Conservation (phyloP, 2,888 invertebrate species). For the Erebia palarica region DNA sequence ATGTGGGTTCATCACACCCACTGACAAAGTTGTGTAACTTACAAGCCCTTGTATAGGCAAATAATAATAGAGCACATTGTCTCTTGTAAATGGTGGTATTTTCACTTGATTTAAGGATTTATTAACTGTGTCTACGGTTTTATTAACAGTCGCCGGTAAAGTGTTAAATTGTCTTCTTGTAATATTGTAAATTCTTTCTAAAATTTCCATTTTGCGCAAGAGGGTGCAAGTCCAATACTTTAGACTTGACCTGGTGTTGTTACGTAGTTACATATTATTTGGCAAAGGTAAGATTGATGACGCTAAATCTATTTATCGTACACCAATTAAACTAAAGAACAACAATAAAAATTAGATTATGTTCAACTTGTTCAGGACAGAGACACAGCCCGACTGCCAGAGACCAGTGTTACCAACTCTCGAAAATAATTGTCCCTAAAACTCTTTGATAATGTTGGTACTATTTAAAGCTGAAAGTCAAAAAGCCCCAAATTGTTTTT, state of each 20-base stretch:
- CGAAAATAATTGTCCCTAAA: too few species aligned
- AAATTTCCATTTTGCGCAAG: constrained; percentile 62
- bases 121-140: constrained; percentile 65
- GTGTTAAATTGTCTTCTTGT: constrained; percentile 57
- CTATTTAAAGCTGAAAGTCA: too few species aligned
- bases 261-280: constrained; percentile 73
- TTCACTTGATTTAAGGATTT: constrained; percentile 67
- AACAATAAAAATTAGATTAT: too few species aligned
- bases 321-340: too few species aligned
- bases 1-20: constrained; percentile 93
- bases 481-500: too few species aligned
- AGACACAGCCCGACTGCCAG: too few species aligned
- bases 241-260: constrained; percentile 44
- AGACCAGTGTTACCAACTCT: too few species aligned
- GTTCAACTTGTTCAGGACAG: too few species aligned
- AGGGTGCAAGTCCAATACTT: constrained; percentile 26
- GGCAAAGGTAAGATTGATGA: constrained; percentile 64
- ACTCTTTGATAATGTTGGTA: too few species aligned
- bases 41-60: constrained; percentile 88
- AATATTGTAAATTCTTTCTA: constrained; percentile 66
- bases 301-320: constrained; percentile 50
- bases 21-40: constrained; percentile 89
- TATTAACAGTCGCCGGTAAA: constrained; percentile 62
- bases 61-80: constrained; percentile 89
- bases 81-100: constrained; percentile 86